These are phyloP conservation scores for Prosapia bicincta DNA, from an alignment of 2,888 invertebrate genomes.

Conservation along the genomic window DNA sequence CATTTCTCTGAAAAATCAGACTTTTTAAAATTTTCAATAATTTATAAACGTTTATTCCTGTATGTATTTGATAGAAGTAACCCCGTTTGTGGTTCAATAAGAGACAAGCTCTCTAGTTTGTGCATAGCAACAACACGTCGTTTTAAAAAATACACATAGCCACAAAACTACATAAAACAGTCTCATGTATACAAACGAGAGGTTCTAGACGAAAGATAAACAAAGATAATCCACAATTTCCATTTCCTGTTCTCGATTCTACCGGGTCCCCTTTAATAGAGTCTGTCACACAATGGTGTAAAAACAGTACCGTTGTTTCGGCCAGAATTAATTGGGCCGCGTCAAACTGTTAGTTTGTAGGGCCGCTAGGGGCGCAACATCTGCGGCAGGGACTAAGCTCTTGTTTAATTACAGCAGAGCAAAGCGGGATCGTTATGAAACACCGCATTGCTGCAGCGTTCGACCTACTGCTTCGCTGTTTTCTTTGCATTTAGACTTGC, in stretches of 20 bases:
- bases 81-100: too few relatives aligned
- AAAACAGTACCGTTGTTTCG: neutral
- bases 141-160: too few relatives aligned
- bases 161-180: too few relatives aligned
- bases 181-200: too few relatives aligned
- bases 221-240: neutral
- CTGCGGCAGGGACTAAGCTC: neutral
- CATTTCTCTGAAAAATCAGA: too few relatives aligned
- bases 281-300: neutral
- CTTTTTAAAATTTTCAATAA: too few relatives aligned
- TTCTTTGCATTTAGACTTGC: neutral
- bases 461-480: neutral
- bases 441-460: neutral
- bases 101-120: too few relatives aligned
- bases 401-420: neutral
- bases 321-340: neutral
- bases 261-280: neutral
- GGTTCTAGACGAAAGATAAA: too few relatives aligned
- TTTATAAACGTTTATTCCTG: too few relatives aligned
- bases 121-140: too few relatives aligned
- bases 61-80: too few relatives aligned
- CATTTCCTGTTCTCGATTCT: neutral
- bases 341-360: neutral
- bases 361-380: neutral
- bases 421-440: neutral